These are phyloP conservation scores for Choristoneura rosaceana DNA, from an alignment of 2,888 invertebrate genomes.

Conservation along the genomic window DNA sequence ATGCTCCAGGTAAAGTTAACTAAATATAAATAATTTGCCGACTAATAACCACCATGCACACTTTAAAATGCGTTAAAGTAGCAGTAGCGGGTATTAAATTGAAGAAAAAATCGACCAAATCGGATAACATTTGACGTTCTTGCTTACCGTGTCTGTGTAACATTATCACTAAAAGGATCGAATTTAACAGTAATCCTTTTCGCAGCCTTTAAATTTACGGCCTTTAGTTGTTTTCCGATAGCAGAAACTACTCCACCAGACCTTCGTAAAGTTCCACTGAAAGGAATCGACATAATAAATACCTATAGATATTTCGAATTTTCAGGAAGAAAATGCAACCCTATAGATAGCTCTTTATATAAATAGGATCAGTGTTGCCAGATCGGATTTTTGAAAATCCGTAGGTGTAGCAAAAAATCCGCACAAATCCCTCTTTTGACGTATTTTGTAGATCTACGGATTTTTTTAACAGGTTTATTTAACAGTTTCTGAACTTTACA, in stretches of 20 bases:
- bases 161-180: constrained; percentile 93
- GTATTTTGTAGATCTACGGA: too few species aligned
- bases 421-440: too few species aligned
- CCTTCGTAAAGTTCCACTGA: constrained; percentile 88
- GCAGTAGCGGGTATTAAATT: too few species aligned
- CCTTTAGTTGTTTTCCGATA: constrained; percentile 89
- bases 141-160: constrained; percentile 86
- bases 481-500: too few species aligned
- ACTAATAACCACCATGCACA: neutral
- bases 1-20: neutral
- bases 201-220: constrained; percentile 91
- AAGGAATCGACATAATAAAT: constrained; percentile 89
- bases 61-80: neutral
- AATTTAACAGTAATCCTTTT: constrained; percentile 92
- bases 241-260: constrained; percentile 90
- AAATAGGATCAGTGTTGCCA: neutral
- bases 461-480: too few species aligned
- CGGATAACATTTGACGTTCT: neutral
- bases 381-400: too few species aligned
- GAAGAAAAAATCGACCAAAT: too few species aligned
- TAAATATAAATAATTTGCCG: neutral
- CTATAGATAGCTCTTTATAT: constrained; percentile 34
- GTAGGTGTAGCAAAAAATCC: too few species aligned
- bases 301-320: constrained; percentile 57
- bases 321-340: constrained; percentile 44